A percentile compares a stretch with the other conserved stretches of the same genome.
These are phyloP conservation scores for Pachyrhynchus sulphureomaculatus DNA, from an alignment of 1,140 invertebrate species.

Conservation along the genomic window DNA sequence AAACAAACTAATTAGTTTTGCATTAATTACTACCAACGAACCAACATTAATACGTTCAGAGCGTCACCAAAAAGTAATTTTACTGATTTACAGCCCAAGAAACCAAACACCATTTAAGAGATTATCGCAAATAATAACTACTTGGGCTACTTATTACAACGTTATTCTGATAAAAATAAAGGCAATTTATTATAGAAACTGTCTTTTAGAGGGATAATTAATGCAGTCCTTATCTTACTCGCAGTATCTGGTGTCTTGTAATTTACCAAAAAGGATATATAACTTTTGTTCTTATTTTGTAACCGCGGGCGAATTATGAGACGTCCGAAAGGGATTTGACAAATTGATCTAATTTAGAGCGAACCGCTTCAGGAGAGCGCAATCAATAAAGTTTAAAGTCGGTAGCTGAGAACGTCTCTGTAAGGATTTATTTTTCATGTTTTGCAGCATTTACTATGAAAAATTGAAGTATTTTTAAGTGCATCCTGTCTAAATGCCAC, in stretches of 20 bases:
- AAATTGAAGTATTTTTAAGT: no score
- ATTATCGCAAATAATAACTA: conserved; percentile 26
- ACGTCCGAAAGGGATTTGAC: conserved; percentile 40
- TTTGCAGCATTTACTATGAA: no score
- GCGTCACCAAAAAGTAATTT: no score
- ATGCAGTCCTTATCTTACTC: conserved; percentile 23
- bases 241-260: conserved; percentile 36
- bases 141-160: conserved; percentile 16
- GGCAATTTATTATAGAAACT: conserved; percentile 27
- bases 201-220: conserved; percentile 28
- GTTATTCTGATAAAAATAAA: conserved; percentile 21
- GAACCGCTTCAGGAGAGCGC: conserved; percentile 30
- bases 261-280: conserved; percentile 36
- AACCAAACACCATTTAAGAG: conserved; percentile 18
- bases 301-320: conserved; percentile 36
- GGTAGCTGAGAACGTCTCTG: conserved; percentile 13
- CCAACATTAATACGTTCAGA: no score
- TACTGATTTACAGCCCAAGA: conserved; percentile 16
- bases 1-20: no score
- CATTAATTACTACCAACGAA: no score
- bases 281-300: conserved; percentile 39
- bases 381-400: conserved; percentile 33
- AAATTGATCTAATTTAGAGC: conserved; percentile 44
- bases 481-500: no score
- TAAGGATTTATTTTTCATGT: not conserved